Base-by-base conservation (phyloP, 2,888 invertebrate genomes). In the Hyposoter dolosus region DNA sequence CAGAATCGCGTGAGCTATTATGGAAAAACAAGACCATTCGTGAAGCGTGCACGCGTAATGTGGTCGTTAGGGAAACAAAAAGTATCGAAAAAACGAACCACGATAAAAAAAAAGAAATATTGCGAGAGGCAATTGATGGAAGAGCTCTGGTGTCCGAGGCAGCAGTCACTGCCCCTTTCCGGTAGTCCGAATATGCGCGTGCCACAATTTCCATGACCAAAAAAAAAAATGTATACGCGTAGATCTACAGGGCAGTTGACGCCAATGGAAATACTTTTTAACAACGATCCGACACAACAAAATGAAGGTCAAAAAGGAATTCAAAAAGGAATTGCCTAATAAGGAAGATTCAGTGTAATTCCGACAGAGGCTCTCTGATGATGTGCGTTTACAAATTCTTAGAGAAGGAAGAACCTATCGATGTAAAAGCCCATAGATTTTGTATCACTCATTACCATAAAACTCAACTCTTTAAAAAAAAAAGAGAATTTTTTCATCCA, bases 1-100 rank as follows among this genome's bases (percentile, higher is more conserved):
- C 50, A 47, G 69, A 79, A 83, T 89, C 80, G 84, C 90, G 89
- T 89, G 89, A 87, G 87, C 89, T 88, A 90, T 90, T 90, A 87
- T 83, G 77, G 85, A 89, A 89, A 89, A 88, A 90, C 87, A 86
- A 83, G 80, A 88, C 87, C 85, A 69, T 69, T 75, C 63, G 60
- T 60, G 76, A 28, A 74, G 63, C 56, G 82, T 79, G 85, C 71
- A 65, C 75, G 78, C 75, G 79, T 79, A 82, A 82, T 79, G 65
- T 47, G 71, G 76, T 82, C 79, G 78, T 75, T 80, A 45, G 69
- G 60, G 60, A 66, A 56, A 76, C 65, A 79, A 65, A 65, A 82
- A 23, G 63, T 76, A 65, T 19, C n/a, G n/a, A 15, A 78, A 74
- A 47, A 82, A 56, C n/a, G 63, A 65, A 71, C n/a, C 63, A 65